Evolutionary conservation across 2,113 vertebrate genomes (phyloP).

Genomic region (Microtus richardsoni): DNA sequence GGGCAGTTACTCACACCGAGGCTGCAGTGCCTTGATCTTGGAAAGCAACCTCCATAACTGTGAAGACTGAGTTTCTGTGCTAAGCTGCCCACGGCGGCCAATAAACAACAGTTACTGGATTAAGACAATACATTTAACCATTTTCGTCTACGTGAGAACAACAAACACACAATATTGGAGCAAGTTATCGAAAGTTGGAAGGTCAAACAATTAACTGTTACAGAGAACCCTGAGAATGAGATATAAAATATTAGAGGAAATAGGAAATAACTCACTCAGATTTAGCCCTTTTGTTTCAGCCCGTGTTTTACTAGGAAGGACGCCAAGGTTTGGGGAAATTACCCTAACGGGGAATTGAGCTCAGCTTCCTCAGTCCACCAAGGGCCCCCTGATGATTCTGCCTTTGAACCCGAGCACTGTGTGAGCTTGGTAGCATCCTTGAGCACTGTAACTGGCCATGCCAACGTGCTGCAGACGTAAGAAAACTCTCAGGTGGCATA

Average conservation of each 20-base stretch:
- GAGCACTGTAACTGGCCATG: neutral
- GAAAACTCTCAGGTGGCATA: slow-evolving; percentile 13
- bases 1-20: neutral
- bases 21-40: neutral
- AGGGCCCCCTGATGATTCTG: neutral
- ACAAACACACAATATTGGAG: slow-evolving; percentile 44
- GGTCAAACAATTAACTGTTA: neutral
- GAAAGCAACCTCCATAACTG: neutral
- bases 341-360: neutral
- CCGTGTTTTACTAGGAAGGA: neutral
- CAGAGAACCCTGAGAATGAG: neutral
- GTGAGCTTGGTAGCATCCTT: slow-evolving; percentile 1
- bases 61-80: neutral
- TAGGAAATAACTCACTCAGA: slow-evolving; percentile 40
- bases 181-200: slow-evolving; percentile 11
- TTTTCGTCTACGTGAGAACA: slow-evolving; percentile 4
- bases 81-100: neutral
- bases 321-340: slow-evolving; percentile 21
- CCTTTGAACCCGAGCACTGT: neutral
- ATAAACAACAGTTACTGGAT: neutral
- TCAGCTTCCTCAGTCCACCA: neutral
- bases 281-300: slow-evolving; percentile 3
- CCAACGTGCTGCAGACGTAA: neutral
- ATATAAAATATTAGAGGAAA: slow-evolving; percentile 16
- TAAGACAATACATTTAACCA: neutral